A percentile compares a stretch with the other conserved stretches of the same genome.
These are phyloP conservation scores for Benitochromis conjunctus DNA, from an alignment of 2,113 vertebrate genomes.

Conservation along the genomic window DNA sequence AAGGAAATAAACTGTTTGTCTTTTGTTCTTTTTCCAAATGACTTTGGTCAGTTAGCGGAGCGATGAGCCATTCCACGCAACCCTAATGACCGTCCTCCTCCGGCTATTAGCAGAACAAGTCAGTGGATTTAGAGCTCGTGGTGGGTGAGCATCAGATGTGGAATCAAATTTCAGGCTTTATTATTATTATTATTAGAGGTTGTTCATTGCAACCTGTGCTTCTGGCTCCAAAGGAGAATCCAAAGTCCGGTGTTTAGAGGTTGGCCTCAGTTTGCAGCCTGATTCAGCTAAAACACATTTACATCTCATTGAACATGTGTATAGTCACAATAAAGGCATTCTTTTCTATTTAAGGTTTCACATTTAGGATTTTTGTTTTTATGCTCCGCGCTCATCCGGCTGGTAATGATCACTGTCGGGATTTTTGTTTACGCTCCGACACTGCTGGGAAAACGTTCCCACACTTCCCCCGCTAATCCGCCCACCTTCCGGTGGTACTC, in stretches of 20 bases:
- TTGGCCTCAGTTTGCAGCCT: too few relatives aligned
- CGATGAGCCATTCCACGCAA: background rate
- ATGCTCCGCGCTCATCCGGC: background rate
- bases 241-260: background rate
- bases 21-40: background rate
- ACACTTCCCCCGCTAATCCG: background rate
- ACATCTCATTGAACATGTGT: too few relatives aligned
- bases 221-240: background rate
- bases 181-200: background rate
- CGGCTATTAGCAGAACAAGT: constrained; percentile 1
- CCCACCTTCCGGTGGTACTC: background rate
- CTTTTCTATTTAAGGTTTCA: background rate
- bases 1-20: background rate
- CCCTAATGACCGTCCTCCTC: constrained; percentile 21
- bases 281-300: background rate
- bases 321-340: too few relatives aligned
- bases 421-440: background rate
- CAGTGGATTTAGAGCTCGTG: constrained; percentile 17
- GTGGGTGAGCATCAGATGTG: background rate
- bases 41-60: constrained; percentile 38
- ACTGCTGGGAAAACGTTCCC: background rate
- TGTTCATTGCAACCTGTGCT: background rate
- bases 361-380: background rate
- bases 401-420: background rate
- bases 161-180: background rate